Conservation (phyloP, 2,797 vertebrate genomes). For the Fistularia tabacaria region DNA sequence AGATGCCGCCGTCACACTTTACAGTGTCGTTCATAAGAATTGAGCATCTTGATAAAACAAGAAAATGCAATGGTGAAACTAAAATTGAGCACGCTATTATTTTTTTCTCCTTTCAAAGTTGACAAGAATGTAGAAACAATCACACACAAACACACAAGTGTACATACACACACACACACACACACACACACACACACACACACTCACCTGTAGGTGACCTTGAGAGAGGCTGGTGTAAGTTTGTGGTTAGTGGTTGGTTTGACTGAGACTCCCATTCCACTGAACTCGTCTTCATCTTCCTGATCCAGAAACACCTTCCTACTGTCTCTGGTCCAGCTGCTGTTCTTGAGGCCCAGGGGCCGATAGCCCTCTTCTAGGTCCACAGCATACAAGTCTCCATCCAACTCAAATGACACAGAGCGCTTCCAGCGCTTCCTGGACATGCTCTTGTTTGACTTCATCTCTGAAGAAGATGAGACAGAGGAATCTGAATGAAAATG, state of each 20-base stretch:
- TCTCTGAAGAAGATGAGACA: slow-evolving; percentile 70
- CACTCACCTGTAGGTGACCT: slow-evolving; percentile 90
- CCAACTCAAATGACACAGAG: slow-evolving; percentile 78
- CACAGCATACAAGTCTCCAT: slow-evolving; percentile 75
- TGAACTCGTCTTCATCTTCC: slow-evolving; percentile 74
- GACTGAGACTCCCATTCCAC: slow-evolving; percentile 81
- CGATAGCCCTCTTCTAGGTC: slow-evolving; percentile 76
- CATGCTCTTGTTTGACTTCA: slow-evolving; percentile 75
- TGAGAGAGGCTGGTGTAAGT: slow-evolving; percentile 79
- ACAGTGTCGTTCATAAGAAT: slow-evolving; percentile 92
- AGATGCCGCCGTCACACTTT: slow-evolving; percentile 87
- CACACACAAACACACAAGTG: no score
- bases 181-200: not conserved
- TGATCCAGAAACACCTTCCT: slow-evolving; percentile 37
- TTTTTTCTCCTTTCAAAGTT: no score
- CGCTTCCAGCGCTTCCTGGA: slow-evolving; percentile 83
- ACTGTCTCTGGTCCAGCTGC: slow-evolving; percentile 66
- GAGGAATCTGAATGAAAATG: slow-evolving; percentile 58
- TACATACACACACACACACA: slow-evolving; percentile 50
- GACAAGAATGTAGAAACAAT: no score
- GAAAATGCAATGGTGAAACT: not conserved
- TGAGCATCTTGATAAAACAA: slow-evolving; percentile 78
- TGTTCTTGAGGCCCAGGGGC: slow-evolving; percentile 70
- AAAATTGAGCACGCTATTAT: no score
- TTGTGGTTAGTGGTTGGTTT: slow-evolving; percentile 67